Evolutionary conservation across 2,888 invertebrate genomes (phyloP), one percentile per base, ranked within the genome.

Genomic region (Hololepta plana): DNA sequence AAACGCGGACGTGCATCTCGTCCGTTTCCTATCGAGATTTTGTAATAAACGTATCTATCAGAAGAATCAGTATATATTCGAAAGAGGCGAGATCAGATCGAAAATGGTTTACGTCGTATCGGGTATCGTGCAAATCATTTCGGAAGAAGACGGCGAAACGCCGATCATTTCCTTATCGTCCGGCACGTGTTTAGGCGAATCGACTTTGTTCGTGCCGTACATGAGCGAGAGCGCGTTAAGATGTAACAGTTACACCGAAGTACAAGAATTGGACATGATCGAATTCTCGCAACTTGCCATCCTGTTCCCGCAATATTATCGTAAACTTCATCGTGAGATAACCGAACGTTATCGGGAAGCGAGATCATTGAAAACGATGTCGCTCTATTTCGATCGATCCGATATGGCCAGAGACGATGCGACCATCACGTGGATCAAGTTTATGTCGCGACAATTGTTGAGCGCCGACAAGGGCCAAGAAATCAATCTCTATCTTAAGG

Each of bases 181-280:
- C 10, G 38, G 38, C 2, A 36, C 36, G 6, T 32, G 35, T 20
- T 16, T 38, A n/a, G 38, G 38, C 9, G 38, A 36, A 16, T 11
- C 26, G 2, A 24, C 30, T 4, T 16, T 38, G 13, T 15, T 33
- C 3, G 14, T 19, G 12, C 31, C 30, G 1, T 28, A 30, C 14
- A 26, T 21, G 9, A 26, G 26, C 3, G 6, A 3, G 3, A 13
- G 17, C 4, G 20, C 26, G 11, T 19, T 33, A 4, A 30, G 30
- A 4, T 33, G 33, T 15, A 25, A 24, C 17, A 28, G 20, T 4
- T 19, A 26, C 6, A 21, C 20, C n/a, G 28, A 33, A n/a, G 22
- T 33, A 7, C 19, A 23, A 26, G 16, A 10, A 3, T 12, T 33
- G 4, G 4, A 17, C 3, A 25, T 25, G 7, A 17, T 17, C 6